Conservation (phyloP, 2,113 vertebrate species). For the Eclectus roratus region DNA sequence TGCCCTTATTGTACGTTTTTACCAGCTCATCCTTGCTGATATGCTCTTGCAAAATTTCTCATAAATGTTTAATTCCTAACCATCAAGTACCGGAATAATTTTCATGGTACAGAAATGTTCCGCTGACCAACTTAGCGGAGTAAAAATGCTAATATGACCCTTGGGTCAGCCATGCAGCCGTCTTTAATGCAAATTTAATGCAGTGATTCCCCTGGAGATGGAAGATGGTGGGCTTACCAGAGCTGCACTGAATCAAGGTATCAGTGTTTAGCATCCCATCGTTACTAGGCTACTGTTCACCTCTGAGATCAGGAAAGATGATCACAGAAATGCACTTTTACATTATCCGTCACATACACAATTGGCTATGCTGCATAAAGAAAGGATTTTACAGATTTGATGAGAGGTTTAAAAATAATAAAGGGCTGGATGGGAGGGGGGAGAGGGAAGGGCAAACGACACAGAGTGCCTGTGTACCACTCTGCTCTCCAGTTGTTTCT, state of each 20-base stretch:
- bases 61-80: conserved; percentile 65
- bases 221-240: conserved; percentile 1
- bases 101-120: conserved; percentile 37
- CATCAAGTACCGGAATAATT: conserved; percentile 43
- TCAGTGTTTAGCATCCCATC: conserved; percentile 15
- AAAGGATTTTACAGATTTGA: background rate
- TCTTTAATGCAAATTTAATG: conserved; percentile 63
- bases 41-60: conserved; percentile 45
- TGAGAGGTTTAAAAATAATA: background rate
- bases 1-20: conserved; percentile 10
- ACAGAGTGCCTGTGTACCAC: background rate
- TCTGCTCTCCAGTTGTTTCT: background rate
- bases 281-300: conserved; percentile 25
- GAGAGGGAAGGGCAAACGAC: background rate
- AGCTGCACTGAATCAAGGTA: conserved; percentile 4
- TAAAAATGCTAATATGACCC: conserved; percentile 63
- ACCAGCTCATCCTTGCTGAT: conserved; percentile 46
- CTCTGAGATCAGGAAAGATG: background rate
- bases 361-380: background rate
- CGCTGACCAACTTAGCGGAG: conserved; percentile 39
- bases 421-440: background rate
- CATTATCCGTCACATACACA: background rate
- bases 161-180: conserved; percentile 15
- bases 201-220: conserved; percentile 27
- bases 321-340: background rate